These are phyloP conservation scores for Arge pagana DNA, from an alignment of 2,888 invertebrate species.

Conservation along the genomic window DNA sequence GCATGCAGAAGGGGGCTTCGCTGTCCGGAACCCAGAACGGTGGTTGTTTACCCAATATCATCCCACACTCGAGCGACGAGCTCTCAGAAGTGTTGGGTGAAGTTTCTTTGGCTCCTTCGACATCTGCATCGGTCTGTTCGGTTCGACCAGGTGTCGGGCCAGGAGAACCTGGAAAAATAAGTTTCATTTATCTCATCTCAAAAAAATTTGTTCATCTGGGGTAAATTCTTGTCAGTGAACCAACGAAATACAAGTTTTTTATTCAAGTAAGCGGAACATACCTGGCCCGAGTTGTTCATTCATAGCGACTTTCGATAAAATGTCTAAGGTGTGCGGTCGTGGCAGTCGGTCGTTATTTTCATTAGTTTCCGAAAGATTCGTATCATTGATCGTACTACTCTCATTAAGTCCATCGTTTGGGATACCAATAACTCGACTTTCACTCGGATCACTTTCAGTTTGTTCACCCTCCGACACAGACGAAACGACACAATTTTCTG, in stretches of 20 bases:
- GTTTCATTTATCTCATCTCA: conserved; percentile 24
- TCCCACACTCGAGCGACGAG: conserved; percentile 50
- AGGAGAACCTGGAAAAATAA: conserved; percentile 33
- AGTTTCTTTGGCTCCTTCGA: conserved; percentile 37
- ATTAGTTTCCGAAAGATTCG: conserved; percentile 34
- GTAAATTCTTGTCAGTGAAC: no score
- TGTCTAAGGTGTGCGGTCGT: conserved; percentile 52
- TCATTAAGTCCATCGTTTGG: conserved; percentile 17
- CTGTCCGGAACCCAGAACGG: conserved; percentile 89
- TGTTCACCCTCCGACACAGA: neutral
- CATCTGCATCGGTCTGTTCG: conserved; percentile 39
- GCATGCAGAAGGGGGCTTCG: conserved; percentile 80
- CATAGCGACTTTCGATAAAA: conserved; percentile 44
- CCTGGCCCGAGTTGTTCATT: conserved; percentile 37
- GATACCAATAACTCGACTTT: neutral
- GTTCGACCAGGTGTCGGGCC: conserved; percentile 41
- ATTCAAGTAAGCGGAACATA: conserved; percentile 18
- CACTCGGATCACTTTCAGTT: neutral
- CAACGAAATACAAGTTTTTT: neutral
- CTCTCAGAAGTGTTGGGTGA: conserved; percentile 50
- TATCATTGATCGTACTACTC: conserved; percentile 28
- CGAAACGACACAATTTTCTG: neutral
- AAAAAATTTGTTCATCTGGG: no score
- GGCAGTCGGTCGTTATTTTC: conserved; percentile 43
- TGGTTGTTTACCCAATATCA: conserved; percentile 71